Base-by-base conservation (phyloP, 2,888 invertebrate genomes). In the Pollenia labialis region DNA sequence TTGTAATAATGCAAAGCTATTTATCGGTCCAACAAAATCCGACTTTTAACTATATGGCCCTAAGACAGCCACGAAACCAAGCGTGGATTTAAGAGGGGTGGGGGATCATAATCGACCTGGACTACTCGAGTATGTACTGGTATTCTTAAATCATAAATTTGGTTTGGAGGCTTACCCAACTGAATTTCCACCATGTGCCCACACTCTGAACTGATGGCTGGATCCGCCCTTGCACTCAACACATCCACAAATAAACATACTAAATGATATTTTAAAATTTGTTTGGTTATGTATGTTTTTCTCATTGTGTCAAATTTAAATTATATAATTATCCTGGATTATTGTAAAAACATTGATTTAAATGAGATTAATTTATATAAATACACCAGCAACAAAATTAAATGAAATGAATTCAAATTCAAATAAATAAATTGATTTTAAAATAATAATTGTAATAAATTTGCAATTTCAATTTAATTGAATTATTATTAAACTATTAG, bases 271-370 rank as follows among this genome's bases (percentile, higher is more conserved):
- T 80, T 42, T 60, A 1, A 44, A 54, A 11, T 48, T 32, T 32
- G 44, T 58, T 62, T 71, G 52, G 0, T 42, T 46, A n/a, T 46
- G 10, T 50, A 16, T 56, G 16, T 66, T n/a, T 71, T 69, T 81
- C 60, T 46, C 48, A 81, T 84, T 68, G 72, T 87, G 83, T 84
- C 81, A 77, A 84, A 81, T 77, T 77, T 16, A 68, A 87, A 84
- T 87, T 84, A 84, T 81, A 80, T 50, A 87, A 84, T 84, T 87
- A 87, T 87, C 46, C 77, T 68, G 75, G 81, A 87, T 87, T 84
- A 87, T 83, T 68, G 72, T 72, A 18, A 84, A 32, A 76, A 81
- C 76, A 84, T 77, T 81, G 83, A 84, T 84, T 81, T 87, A 81
- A 84, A 84, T 84, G 44, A 50, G 81, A 81, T 64, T 81, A 76